Conservation (phyloP, 2,797 vertebrate genomes). For the Hylomyscus alleni region DNA sequence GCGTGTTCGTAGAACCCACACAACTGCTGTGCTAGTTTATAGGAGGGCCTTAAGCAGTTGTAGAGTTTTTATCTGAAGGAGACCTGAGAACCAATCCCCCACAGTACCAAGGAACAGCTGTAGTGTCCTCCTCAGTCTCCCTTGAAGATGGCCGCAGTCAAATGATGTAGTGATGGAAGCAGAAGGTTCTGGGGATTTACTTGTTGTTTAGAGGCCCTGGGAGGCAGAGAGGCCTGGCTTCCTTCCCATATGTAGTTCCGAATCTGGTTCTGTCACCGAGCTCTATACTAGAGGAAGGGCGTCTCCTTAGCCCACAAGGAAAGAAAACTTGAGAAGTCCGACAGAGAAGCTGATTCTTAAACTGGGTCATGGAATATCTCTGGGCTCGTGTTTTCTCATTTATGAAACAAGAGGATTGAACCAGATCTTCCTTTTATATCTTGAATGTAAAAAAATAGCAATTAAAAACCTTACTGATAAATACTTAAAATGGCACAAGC, state of each 20-base stretch:
- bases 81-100: background rate
- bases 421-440: slow-evolving; percentile 45
- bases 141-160: background rate
- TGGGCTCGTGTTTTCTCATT: slow-evolving; percentile 58
- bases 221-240: slow-evolving; percentile 10
- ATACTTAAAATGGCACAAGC: slow-evolving; percentile 62
- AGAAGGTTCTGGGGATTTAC: background rate
- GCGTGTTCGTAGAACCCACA: background rate
- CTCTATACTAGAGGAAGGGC: background rate
- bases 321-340: background rate
- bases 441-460: slow-evolving; percentile 28
- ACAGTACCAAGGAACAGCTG: background rate
- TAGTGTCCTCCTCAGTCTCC: background rate
- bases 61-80: background rate
- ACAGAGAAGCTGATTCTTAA: slow-evolving; percentile 41
- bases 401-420: slow-evolving; percentile 73
- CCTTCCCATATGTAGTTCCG: background rate
- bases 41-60: background rate
- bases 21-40: background rate
- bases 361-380: slow-evolving; percentile 60
- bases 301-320: background rate
- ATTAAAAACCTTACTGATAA: slow-evolving; percentile 30
- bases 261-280: background rate
- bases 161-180: background rate
- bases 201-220: background rate